These are phyloP conservation scores for Apostichopus japonicus DNA, from an alignment of 35 echinoderm and acorn worm genomes.

Conservation along the genomic window DNA sequence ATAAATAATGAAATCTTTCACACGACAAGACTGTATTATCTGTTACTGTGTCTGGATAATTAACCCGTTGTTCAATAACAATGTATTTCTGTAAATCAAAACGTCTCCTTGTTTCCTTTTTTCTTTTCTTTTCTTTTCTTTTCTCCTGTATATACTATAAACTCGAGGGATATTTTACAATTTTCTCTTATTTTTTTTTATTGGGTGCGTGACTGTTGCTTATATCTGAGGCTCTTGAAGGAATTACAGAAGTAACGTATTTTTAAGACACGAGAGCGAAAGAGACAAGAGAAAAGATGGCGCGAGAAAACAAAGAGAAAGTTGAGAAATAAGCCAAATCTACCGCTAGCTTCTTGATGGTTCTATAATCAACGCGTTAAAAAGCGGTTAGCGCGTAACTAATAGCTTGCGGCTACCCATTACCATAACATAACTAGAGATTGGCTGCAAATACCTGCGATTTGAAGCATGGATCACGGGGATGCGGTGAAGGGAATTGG, in stretches of 20 bases:
- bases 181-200: background rate
- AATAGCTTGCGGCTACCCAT: conserved; percentile 54
- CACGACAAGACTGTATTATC: too few species aligned
- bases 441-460: conserved; percentile 53
- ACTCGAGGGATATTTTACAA: background rate
- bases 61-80: too few species aligned
- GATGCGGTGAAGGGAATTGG: conserved; percentile 52
- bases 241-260: conserved; percentile 14
- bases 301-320: background rate
- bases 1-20: too few species aligned
- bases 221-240: conserved; percentile 10
- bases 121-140: too few species aligned
- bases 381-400: conserved; percentile 60
- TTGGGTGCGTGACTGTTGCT: conserved; percentile 7
- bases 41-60: too few species aligned
- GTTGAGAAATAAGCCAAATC: conserved; percentile 4
- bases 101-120: too few species aligned
- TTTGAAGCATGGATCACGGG: conserved; percentile 48
- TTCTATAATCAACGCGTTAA: conserved; percentile 58
- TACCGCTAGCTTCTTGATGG: conserved; percentile 50
- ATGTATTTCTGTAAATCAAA: too few species aligned
- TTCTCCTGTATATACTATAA: too few species aligned
- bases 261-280: background rate
- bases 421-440: conserved; percentile 63
- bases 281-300: conserved; percentile 4